phyloP scores from a whole-genome alignment of 1,140 invertebrate species.

The Heterodera carotae region DNA sequence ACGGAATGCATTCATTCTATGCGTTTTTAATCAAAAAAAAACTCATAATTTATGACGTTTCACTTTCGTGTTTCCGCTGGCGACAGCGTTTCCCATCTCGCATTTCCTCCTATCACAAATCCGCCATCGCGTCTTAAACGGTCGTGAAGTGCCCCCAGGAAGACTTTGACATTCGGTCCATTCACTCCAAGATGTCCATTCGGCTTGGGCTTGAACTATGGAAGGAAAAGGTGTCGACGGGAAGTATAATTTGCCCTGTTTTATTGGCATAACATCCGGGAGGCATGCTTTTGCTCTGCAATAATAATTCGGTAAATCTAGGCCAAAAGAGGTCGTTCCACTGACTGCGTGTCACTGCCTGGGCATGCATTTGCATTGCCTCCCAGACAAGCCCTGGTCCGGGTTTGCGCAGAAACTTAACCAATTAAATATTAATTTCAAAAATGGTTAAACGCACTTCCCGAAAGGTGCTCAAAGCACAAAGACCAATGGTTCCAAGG shows the following conservation, averaged over 20 bases:
- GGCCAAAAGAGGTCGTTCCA: background rate
- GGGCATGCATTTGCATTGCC: background rate
- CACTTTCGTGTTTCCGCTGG: background rate
- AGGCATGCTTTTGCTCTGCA: background rate
- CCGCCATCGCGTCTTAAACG: slow-evolving; percentile 24
- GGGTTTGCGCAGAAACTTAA: slow-evolving; percentile 26
- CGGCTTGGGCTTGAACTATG: background rate
- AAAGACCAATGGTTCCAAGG: slow-evolving; percentile 23
- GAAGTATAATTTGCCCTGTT: background rate
- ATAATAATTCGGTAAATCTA: background rate
- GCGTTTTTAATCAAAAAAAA: background rate
- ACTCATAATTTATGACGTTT: background rate
- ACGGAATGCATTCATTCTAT: slow-evolving; percentile 9
- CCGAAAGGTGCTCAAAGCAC: slow-evolving; percentile 15
- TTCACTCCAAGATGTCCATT: slow-evolving; percentile 25
- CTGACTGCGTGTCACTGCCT: slow-evolving; percentile 22
- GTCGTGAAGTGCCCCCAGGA: background rate
- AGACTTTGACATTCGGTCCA: slow-evolving; percentile 31
- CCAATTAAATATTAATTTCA: background rate
- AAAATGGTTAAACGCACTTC: slow-evolving; percentile 3
- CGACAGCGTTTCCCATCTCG: background rate
- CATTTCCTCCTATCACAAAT: slow-evolving; percentile 28
- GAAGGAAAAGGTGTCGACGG: background rate
- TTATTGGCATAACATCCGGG: background rate
- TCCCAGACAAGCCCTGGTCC: slow-evolving; percentile 21